These are phyloP conservation scores for Aphidius gifuensis DNA, from an alignment of 1,140 invertebrate species.

Conservation along the genomic window DNA sequence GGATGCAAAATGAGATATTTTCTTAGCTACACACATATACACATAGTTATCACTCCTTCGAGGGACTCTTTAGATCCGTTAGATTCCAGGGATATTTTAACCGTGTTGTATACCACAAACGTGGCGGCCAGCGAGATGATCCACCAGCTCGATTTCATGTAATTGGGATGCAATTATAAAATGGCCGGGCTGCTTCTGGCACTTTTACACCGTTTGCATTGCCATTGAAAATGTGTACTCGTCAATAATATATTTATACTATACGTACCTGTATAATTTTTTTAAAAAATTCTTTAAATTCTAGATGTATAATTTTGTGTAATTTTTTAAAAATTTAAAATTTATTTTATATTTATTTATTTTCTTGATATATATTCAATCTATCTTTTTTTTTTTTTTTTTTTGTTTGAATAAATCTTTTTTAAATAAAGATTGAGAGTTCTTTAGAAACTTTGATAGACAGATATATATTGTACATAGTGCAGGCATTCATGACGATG, in stretches of 20 bases:
- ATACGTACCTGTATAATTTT: not conserved
- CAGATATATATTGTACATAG: slow-evolving; percentile 30
- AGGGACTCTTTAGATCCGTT: slow-evolving; percentile 31
- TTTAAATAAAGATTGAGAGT: slow-evolving; percentile 1
- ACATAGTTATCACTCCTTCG: slow-evolving; percentile 3
- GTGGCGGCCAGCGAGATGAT: slow-evolving; percentile 10
- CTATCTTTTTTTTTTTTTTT: too few relatives aligned
- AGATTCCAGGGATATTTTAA: slow-evolving; percentile 39
- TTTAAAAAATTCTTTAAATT: not conserved
- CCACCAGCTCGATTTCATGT: slow-evolving; percentile 33
- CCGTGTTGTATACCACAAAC: slow-evolving; percentile 1
- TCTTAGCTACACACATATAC: slow-evolving; percentile 25
- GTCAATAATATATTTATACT: not conserved
- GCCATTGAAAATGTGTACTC: slow-evolving; percentile 25
- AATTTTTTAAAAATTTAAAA: not conserved
- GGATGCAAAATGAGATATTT: too few relatives aligned
- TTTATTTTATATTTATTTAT: too few relatives aligned
- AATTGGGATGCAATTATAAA: slow-evolving; percentile 43
- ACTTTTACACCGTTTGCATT: slow-evolving; percentile 31
- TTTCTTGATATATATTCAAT: too few relatives aligned
- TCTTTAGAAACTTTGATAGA: slow-evolving; percentile 11
- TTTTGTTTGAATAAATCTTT: not conserved
- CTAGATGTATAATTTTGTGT: not conserved
- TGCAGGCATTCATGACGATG: slow-evolving; percentile 35
- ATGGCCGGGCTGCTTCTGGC: slow-evolving; percentile 31